Evolutionary conservation across 2,797 vertebrate genomes (phyloP).

Genomic region (Acanthopagrus latus): DNA sequence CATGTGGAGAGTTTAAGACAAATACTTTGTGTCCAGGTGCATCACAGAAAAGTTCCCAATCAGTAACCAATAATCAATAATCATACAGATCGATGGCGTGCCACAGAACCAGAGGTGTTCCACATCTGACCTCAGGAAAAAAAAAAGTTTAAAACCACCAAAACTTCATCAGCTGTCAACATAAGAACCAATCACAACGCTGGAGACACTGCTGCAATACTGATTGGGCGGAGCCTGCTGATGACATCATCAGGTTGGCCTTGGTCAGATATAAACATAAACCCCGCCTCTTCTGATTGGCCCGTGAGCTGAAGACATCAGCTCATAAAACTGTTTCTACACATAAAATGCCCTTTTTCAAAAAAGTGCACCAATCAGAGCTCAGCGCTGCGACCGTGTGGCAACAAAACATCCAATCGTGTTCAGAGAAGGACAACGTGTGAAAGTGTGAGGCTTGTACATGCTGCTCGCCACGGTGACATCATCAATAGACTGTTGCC

Average conservation of each 20-base stretch:
- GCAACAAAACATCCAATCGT: background rate
- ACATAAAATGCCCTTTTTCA: too few species aligned
- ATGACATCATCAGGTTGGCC: conserved; percentile 15
- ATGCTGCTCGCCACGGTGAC: conserved; percentile 4
- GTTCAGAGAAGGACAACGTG: background rate
- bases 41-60: background rate
- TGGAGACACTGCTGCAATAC: conserved; percentile 7
- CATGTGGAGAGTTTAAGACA: background rate
- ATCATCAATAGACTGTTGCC: background rate
- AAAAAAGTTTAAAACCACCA: background rate
- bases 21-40: background rate
- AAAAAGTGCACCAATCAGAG: conserved; percentile 40
- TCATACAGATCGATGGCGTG: background rate
- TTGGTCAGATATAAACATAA: background rate
- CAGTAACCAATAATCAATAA: conserved; percentile 8
- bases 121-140: too few species aligned
- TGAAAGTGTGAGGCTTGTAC: background rate
- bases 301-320: background rate
- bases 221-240: background rate
- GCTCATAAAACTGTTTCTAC: background rate
- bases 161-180: background rate
- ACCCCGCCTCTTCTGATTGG: conserved; percentile 6
- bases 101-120: background rate
- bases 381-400: background rate
- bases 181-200: conserved; percentile 22